Evolutionary conservation across 2,888 invertebrate species (phyloP).

Genomic region (Molanna angustata): DNA sequence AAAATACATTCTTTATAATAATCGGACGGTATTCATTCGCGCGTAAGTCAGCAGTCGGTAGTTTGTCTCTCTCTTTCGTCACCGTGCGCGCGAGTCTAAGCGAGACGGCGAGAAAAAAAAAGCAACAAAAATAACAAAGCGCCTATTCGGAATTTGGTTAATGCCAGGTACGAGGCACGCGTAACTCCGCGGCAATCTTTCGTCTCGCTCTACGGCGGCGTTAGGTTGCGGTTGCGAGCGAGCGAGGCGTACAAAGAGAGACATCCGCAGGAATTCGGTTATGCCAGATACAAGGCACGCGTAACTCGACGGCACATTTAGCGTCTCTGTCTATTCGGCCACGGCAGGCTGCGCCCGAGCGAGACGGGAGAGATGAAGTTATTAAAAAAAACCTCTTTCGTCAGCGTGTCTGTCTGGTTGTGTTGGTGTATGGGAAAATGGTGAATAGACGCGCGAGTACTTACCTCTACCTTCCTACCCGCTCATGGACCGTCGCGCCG

Average conservation of each 20-base stretch:
- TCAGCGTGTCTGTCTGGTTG: conserved; percentile 15
- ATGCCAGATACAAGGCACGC: conserved; percentile 29
- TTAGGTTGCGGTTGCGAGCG: background rate
- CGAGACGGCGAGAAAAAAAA: conserved; percentile 18
- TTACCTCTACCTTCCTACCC: no score
- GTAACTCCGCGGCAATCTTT: conserved; percentile 32
- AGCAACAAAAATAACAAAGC: conserved; percentile 10
- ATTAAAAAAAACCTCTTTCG: conserved; percentile 30
- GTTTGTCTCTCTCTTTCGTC: conserved; percentile 13
- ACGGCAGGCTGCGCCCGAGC: background rate
- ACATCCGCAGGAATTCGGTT: conserved; percentile 30
- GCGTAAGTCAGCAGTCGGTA: conserved; percentile 31
- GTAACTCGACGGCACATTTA: conserved; percentile 29
- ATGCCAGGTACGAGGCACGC: conserved; percentile 32
- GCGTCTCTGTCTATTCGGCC: conserved; percentile 20
- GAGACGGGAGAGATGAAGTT: conserved; percentile 29
- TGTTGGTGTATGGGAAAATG: conserved; percentile 28
- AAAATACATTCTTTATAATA: conserved; percentile 17
- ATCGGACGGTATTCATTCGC: conserved; percentile 13
- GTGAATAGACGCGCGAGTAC: no score
- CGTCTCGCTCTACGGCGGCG: conserved; percentile 17
- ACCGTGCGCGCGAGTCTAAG: conserved; percentile 6
- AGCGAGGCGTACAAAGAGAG: conserved; percentile 14
- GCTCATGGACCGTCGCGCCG: no score
- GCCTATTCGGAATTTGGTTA: conserved; percentile 34